phyloP scores from a whole-genome alignment of 2,888 invertebrate species.

The Drosophila atroscutellata region DNA sequence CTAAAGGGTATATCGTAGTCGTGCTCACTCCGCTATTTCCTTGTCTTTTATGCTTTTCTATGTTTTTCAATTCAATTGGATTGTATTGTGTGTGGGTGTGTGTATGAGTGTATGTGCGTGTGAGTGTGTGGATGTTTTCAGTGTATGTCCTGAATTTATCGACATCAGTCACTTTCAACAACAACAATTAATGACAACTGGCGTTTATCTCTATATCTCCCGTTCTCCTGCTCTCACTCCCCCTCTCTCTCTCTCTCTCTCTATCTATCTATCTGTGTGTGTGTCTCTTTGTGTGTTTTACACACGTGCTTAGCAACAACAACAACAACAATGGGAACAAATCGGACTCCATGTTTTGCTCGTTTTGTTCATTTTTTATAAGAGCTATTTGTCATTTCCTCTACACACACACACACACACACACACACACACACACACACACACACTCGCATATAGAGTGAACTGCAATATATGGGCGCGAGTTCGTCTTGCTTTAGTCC shows the following conservation, averaged over 20 bases:
- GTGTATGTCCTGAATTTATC: slow-evolving; percentile 26
- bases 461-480: slow-evolving; percentile 4
- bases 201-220: slow-evolving; percentile 21
- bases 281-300: not conserved
- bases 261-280: slow-evolving; percentile 1
- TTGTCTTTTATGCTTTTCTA: not conserved
- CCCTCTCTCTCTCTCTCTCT: not conserved
- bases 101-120: not conserved
- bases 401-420: not conserved
- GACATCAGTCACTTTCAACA: slow-evolving; percentile 7
- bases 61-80: not conserved
- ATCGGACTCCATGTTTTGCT: slow-evolving; percentile 4
- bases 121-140: not conserved
- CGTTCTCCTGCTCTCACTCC: not conserved
- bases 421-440: not conserved
- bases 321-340: slow-evolving; percentile 8
- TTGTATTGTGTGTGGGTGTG: not conserved
- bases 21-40: not conserved
- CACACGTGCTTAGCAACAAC: slow-evolving; percentile 11
- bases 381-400: slow-evolving; percentile 35
- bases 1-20: not conserved
- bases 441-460: too few relatives aligned
- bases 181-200: slow-evolving; percentile 43
- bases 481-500: slow-evolving; percentile 25
- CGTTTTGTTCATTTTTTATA: slow-evolving; percentile 49